These are phyloP conservation scores for Esox masquinongy DNA, from an alignment of 2,797 vertebrate genomes.

Conservation along the genomic window DNA sequence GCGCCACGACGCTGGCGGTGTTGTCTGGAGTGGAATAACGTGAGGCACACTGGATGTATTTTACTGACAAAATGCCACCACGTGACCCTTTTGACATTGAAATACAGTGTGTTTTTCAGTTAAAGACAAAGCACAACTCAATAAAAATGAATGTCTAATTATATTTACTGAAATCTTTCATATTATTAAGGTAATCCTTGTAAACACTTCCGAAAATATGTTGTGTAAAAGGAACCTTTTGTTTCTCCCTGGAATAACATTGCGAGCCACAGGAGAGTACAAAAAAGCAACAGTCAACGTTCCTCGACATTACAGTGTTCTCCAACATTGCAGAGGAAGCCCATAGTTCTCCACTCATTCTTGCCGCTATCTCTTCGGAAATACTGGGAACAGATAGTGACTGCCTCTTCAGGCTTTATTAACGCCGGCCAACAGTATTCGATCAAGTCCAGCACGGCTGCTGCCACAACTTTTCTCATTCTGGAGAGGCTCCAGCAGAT, in stretches of 20 bases:
- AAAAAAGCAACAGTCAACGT: not conserved
- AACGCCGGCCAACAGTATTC: not conserved
- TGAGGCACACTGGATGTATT: not conserved
- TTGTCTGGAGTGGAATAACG: constrained; percentile 74
- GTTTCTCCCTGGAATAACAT: not conserved
- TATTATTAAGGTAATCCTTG: no score
- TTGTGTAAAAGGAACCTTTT: not conserved
- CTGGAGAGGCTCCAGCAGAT: constrained; percentile 18
- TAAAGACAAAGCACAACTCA: no score
- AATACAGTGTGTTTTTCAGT: not conserved
- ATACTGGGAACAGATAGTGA: not conserved
- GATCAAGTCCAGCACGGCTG: not conserved
- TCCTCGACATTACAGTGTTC: not conserved
- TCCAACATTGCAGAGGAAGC: not conserved
- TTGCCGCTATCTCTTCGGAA: not conserved
- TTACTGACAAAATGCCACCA: not conserved
- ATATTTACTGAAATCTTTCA: no score
- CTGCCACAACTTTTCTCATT: constrained; percentile 19
- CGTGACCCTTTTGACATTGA: no score
- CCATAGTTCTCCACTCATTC: not conserved
- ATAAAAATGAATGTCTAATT: no score
- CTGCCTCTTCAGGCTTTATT: constrained; percentile 14
- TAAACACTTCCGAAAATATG: not conserved
- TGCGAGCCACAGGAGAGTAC: not conserved
- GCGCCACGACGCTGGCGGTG: constrained; percentile 85